These are phyloP conservation scores for Lineus longissimus DNA, from an alignment of 1,140 invertebrate species.

Conservation along the genomic window DNA sequence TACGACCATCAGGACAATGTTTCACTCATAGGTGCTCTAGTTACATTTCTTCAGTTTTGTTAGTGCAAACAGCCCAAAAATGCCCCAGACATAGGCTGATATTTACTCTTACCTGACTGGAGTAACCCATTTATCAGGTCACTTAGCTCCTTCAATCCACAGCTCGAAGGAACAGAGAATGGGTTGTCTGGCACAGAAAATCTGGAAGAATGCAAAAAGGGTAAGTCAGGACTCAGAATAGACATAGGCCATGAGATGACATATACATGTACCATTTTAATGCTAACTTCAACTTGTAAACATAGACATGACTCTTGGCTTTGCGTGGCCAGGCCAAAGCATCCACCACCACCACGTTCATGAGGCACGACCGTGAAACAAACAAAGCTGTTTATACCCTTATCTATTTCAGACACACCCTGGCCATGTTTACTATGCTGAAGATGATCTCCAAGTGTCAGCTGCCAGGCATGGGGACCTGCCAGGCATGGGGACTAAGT, in stretches of 20 bases:
- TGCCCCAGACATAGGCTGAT: not conserved
- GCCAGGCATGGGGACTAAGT: too few relatives aligned
- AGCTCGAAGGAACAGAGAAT: conserved; percentile 70
- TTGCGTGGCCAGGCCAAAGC: not conserved
- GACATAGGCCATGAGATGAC: not conserved
- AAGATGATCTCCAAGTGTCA: too few relatives aligned
- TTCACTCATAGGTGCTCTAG: too few relatives aligned
- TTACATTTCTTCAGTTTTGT: too few relatives aligned
- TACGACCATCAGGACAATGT: too few relatives aligned
- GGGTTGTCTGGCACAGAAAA: conserved; percentile 83
- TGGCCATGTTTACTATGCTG: too few relatives aligned
- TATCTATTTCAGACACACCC: too few relatives aligned
- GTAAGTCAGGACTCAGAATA: conserved; percentile 19
- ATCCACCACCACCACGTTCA: not conserved
- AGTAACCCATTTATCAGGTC: conserved; percentile 76
- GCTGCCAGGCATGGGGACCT: too few relatives aligned
- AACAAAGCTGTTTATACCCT: not conserved
- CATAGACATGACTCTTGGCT: not conserved
- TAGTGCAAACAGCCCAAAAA: not conserved
- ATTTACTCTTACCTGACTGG: conserved; percentile 42
- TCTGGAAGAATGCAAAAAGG: too few relatives aligned
- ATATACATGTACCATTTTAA: not conserved
- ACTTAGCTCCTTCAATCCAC: conserved; percentile 70
- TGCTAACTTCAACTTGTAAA: not conserved
- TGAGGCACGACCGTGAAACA: not conserved